Conservation (phyloP, 1,140 invertebrate genomes). For the Medauroidea extradentata region DNA sequence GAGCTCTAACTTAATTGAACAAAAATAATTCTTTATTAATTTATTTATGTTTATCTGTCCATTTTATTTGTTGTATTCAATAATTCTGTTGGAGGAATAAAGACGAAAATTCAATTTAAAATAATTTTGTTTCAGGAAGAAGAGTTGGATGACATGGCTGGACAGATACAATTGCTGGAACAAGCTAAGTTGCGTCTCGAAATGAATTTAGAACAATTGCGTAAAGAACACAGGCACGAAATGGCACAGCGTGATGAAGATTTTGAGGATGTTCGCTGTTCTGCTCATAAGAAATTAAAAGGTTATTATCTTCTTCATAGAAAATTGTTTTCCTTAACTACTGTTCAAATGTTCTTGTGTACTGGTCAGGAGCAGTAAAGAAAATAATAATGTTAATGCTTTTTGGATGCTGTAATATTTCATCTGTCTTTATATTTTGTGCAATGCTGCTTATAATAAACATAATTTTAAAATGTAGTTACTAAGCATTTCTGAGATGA, state of each 20-base stretch:
- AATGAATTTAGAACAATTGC: slow-evolving; percentile 87
- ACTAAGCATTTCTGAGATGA: too few species aligned
- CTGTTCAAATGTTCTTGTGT: neutral
- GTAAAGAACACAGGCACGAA: slow-evolving; percentile 83
- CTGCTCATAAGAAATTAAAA: slow-evolving; percentile 88
- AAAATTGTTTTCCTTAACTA: neutral
- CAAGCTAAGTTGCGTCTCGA: slow-evolving; percentile 85
- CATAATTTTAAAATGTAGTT: too few species aligned
- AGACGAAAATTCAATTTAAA: neutral
- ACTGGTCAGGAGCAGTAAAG: neutral
- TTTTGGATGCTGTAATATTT: too few species aligned
- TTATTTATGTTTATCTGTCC: too few species aligned
- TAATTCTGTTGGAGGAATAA: neutral
- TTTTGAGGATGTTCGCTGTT: slow-evolving; percentile 82
- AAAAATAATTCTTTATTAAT: neutral
- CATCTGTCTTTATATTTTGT: too few species aligned
- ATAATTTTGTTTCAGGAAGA: slow-evolving; percentile 59
- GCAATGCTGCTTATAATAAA: too few species aligned
- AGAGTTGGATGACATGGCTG: slow-evolving; percentile 89
- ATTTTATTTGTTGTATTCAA: neutral
- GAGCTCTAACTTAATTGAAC: neutral
- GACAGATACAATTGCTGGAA: slow-evolving; percentile 74
- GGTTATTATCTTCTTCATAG: slow-evolving; percentile 39
- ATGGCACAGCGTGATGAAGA: slow-evolving; percentile 87
- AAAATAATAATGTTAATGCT: too few species aligned